Evolutionary conservation across 23 tunicate genomes (phyloP).

Genomic region (Styela plicata): DNA sequence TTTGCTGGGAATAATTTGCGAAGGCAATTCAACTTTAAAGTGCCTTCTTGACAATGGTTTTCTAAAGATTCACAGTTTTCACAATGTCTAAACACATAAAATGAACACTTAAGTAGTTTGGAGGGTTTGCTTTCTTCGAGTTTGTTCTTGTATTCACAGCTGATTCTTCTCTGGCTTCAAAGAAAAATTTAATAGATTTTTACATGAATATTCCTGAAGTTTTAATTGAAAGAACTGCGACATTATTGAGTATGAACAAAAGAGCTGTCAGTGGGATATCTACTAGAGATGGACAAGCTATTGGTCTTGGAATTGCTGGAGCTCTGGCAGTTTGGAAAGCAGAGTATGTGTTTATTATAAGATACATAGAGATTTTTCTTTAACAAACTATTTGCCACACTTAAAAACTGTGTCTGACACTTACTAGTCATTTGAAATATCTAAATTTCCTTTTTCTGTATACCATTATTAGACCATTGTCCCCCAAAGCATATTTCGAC

Average conservation of each 20-base stretch:
- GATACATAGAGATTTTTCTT: background rate
- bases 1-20: too few species aligned
- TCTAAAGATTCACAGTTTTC: too few species aligned
- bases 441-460: too few species aligned
- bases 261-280: slow-evolving; percentile 69
- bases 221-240: slow-evolving; percentile 68
- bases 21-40: too few species aligned
- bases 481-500: too few species aligned
- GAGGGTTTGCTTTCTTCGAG: background rate
- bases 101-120: too few species aligned
- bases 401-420: too few species aligned
- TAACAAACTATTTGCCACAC: background rate
- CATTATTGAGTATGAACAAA: slow-evolving; percentile 52
- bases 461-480: too few species aligned
- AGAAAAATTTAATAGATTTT: slow-evolving; percentile 42
- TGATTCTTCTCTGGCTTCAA: slow-evolving; percentile 51
- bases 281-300: slow-evolving; percentile 47
- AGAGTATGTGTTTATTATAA: slow-evolving; percentile 44
- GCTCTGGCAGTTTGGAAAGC: slow-evolving; percentile 93
- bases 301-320: slow-evolving; percentile 55
- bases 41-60: too few species aligned
- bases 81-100: too few species aligned
- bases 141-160: slow-evolving; percentile 15
- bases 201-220: slow-evolving; percentile 52
- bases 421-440: too few species aligned